These are phyloP conservation scores for Tinea trinotella DNA, from an alignment of 2,888 invertebrate species.

Conservation along the genomic window DNA sequence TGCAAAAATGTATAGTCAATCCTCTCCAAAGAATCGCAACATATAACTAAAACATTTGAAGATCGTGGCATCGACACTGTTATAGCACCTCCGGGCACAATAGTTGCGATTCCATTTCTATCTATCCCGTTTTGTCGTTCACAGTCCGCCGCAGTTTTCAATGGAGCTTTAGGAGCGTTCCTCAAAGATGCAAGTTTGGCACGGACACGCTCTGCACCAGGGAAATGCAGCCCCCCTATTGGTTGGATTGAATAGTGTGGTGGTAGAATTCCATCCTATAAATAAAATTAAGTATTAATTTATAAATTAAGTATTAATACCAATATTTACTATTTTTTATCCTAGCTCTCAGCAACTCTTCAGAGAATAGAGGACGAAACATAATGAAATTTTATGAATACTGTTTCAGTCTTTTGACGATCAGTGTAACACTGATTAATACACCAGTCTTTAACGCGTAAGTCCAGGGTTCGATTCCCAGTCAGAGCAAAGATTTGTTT, in stretches of 20 bases:
- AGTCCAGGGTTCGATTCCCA: too few species aligned
- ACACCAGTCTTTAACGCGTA: too few species aligned
- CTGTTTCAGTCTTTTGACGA: too few species aligned
- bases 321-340: too few species aligned
- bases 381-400: too few species aligned
- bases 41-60: conserved; percentile 63
- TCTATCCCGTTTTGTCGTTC: conserved; percentile 29
- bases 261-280: conserved; percentile 40
- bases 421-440: too few species aligned
- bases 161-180: conserved; percentile 24
- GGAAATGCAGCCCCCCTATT: conserved; percentile 52
- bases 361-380: too few species aligned
- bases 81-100: conserved; percentile 19
- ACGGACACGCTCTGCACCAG: conserved; percentile 55
- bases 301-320: not conserved
- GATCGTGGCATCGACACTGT: conserved; percentile 21
- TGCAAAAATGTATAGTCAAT: conserved; percentile 80
- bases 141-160: conserved; percentile 34
- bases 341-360: too few species aligned
- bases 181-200: conserved; percentile 37
- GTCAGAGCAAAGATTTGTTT: too few species aligned
- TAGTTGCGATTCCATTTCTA: conserved; percentile 15
- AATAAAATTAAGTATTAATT: conserved; percentile 15
- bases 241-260: conserved; percentile 52
- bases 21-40: conserved; percentile 74